Conservation (phyloP, 1,140 invertebrate genomes). For the Helicoverpa zea region DNA sequence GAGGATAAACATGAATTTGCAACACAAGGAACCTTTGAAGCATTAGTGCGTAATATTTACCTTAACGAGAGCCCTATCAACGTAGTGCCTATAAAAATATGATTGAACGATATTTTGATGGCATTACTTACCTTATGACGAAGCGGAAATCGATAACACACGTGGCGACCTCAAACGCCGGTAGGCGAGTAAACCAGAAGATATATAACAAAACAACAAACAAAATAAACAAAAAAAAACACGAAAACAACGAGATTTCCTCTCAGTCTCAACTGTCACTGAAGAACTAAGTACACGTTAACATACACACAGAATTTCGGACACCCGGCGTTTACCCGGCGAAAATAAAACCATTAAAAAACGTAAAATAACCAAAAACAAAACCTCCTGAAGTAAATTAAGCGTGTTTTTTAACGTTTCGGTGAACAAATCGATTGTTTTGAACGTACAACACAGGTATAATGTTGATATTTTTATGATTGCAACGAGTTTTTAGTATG, state of each 20-base stretch:
- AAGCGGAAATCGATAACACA: constrained; percentile 68
- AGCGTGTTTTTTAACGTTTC: constrained; percentile 57
- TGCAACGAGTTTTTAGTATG: constrained; percentile 58
- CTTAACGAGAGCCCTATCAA: not conserved
- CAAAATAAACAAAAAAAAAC: constrained; percentile 64
- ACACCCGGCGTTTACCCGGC: constrained; percentile 78
- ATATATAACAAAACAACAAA: constrained; percentile 60
- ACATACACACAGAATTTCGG: constrained; percentile 62
- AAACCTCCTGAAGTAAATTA: constrained; percentile 56
- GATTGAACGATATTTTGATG: constrained; percentile 8
- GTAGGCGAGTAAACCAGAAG: constrained; percentile 56
- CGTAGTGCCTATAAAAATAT: constrained; percentile 20
- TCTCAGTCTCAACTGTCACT: constrained; percentile 57
- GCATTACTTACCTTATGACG: constrained; percentile 41
- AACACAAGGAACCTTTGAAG: not conserved
- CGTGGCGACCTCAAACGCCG: constrained; percentile 61
- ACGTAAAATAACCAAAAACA: constrained; percentile 63
- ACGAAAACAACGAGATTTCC: constrained; percentile 54
- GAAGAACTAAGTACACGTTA: constrained; percentile 64
- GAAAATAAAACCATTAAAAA: constrained; percentile 67
- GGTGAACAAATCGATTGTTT: constrained; percentile 39
- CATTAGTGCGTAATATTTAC: not conserved
- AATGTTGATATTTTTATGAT: constrained; percentile 53
- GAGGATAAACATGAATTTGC: not conserved
- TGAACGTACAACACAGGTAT: constrained; percentile 52